Evolutionary conservation across 2,113 vertebrate genomes (phyloP), one percentile per base, ranked within the genome.

Genomic region (Dasyprocta punctata): DNA sequence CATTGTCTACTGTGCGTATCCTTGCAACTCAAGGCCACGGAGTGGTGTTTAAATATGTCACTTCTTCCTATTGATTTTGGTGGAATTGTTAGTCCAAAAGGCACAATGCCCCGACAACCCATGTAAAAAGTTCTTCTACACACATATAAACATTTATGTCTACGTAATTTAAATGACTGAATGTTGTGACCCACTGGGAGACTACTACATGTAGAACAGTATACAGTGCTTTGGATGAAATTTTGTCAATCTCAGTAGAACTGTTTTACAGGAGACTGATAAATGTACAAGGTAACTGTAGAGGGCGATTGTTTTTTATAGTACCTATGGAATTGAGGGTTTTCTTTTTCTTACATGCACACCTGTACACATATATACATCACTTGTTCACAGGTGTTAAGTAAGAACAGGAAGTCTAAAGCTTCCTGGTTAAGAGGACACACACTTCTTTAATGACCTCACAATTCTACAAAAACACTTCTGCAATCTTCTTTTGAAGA

Each of bases 91-190:
- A 44, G 63, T 75, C 0, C 0, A 38, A 85, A 87, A 77, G 1
- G 86, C 38, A 1, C 0, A 0, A 12, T 1, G 73, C 58, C 86
- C 0, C 36, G 0, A 44, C 3, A 0, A 38, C 16, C 24, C 52
- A n/a, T 2, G 38, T 24, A 78, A 9, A 78, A 52, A 73, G 44
- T 13, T 17, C 58, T 71, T 78, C 67, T 71, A 44, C 52, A 44
- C 49, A 86, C 16, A 80, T 4, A 28, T 10, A 78, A 91, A 86
- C 81, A 22, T 67, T 71, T 56, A 80, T 3, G 12, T 65, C 92
- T 77, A 44, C 5, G 10, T 60, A 78, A 89, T 83, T 61, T 33
- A 95, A 67, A 38, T 44, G 63, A 67, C 75, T 36, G n/a, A 90
- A 75, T 28, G n/a, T 13, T 13, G 69, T 19, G 44, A 65, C 41